Evolutionary conservation across 2,113 vertebrate species (phyloP).

Genomic region (Phoenicopterus ruber): DNA sequence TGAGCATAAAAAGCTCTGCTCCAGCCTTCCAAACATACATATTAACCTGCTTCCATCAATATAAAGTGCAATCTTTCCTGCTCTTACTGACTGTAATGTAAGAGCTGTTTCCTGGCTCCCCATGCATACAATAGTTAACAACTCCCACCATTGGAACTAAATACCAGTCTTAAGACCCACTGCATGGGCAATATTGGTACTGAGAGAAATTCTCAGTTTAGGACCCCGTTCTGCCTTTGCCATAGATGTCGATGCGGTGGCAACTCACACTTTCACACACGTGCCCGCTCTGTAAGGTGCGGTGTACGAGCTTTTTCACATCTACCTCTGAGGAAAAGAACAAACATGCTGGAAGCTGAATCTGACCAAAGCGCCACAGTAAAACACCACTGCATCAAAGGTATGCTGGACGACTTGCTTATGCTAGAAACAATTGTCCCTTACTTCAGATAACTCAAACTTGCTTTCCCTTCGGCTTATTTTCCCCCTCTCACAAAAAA

Average conservation of each 20-base stretch:
- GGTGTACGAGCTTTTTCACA: background rate
- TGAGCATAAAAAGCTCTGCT: background rate
- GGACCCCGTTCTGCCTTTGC: background rate
- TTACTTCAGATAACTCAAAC: background rate
- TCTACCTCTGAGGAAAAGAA: background rate
- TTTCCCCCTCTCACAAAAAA: background rate
- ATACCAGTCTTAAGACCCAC: background rate
- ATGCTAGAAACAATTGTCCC: background rate
- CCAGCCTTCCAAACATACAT: background rate
- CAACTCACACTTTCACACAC: background rate
- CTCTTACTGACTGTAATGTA: background rate
- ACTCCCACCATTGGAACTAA: background rate
- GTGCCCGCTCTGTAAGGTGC: background rate
- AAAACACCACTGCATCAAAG: background rate
- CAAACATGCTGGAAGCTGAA: background rate
- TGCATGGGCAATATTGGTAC: background rate
- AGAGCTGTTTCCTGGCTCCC: background rate
- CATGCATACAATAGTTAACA: background rate
- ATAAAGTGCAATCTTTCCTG: background rate
- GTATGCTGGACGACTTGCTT: background rate
- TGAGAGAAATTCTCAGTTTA: background rate
- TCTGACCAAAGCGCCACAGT: background rate
- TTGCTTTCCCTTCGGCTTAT: background rate
- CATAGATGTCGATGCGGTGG: fast-evolving
- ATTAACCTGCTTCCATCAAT: background rate